Conservation (phyloP, 2,113 vertebrate species). For the Nipponia nippon region DNA sequence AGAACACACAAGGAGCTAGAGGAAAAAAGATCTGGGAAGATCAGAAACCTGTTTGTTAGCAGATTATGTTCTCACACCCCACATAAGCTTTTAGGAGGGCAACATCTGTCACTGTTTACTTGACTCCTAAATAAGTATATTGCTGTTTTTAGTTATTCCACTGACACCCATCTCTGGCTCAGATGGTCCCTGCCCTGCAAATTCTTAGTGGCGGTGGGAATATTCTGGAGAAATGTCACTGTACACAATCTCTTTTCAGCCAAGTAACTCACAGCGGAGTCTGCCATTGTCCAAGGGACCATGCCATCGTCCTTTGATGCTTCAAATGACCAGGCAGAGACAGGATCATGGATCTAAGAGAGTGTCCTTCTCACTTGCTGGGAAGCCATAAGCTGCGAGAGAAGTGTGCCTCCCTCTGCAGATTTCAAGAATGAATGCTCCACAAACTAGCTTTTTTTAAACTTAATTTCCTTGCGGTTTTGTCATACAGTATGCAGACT, state of each 20-base stretch:
- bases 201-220: neutral
- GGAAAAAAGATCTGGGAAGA: neutral
- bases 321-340: neutral
- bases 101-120: neutral
- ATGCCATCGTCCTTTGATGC: neutral
- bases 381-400: neutral
- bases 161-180: neutral
- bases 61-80: neutral
- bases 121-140: neutral
- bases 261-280: neutral
- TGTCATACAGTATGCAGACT: neutral
- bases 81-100: neutral
- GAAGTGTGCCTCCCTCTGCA: neutral
- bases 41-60: neutral
- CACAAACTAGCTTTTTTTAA: neutral
- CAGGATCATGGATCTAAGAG: neutral
- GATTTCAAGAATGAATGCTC: neutral
- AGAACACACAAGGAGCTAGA: neutral
- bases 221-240: neutral
- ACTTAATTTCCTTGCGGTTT: neutral
- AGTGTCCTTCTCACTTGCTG: neutral
- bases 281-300: neutral
- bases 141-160: neutral
- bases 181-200: neutral
- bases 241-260: neutral